Conservation (phyloP, 2,113 vertebrate species). For the Bubalus kerabau region DNA sequence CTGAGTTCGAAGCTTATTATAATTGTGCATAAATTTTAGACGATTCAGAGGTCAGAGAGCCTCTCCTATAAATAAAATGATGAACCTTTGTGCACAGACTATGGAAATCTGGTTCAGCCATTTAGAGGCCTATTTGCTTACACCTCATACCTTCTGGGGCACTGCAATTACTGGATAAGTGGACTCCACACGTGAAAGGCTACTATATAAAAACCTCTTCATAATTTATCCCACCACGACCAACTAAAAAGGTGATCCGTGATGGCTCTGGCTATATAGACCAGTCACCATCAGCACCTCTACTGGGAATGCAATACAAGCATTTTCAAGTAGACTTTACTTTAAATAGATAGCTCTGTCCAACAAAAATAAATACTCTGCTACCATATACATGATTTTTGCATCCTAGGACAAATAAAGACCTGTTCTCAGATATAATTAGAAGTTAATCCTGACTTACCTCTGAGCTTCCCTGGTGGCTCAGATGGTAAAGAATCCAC, state of each 20-base stretch:
- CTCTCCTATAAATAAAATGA: conserved; percentile 61
- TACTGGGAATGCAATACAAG: conserved; percentile 5
- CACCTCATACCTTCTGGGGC: conserved; percentile 12
- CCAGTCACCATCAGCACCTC: conserved; percentile 9
- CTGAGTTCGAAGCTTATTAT: conserved; percentile 52
- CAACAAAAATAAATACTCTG: conserved; percentile 11
- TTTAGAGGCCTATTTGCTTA: conserved; percentile 28
- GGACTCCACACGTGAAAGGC: conserved; percentile 9
- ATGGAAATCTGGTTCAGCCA: conserved; percentile 60
- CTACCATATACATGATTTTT: background rate
- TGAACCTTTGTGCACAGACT: conserved; percentile 52
- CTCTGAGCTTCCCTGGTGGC: background rate
- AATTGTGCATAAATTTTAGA: conserved; percentile 58
- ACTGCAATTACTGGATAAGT: background rate
- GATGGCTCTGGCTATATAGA: background rate
- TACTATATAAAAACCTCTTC: conserved; percentile 41
- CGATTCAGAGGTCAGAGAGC: conserved; percentile 63
- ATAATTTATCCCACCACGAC: conserved; percentile 15
- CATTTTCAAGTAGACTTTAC: conserved; percentile 16
- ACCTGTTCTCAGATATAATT: background rate
- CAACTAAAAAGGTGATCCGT: conserved; percentile 13
- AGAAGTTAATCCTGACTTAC: conserved; percentile 39
- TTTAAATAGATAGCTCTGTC: background rate
- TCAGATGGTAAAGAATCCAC: background rate
- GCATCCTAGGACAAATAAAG: conserved; percentile 17